Evolutionary conservation across 2,113 vertebrate species (phyloP).

Genomic region (Periophthalmus modestus): DNA sequence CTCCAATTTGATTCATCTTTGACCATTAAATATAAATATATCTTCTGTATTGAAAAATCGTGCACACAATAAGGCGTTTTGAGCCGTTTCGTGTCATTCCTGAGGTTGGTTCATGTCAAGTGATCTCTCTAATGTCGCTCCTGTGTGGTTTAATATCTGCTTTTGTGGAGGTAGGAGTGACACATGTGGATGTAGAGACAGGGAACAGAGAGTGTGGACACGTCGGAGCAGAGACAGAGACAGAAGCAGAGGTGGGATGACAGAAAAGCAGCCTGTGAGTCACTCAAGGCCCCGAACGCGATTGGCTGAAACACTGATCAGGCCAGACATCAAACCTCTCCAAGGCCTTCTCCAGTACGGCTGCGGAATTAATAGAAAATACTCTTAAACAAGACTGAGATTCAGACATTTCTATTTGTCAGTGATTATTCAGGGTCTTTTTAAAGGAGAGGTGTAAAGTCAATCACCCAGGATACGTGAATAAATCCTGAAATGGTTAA

Average conservation of each 20-base stretch:
- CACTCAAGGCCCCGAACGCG: conserved; percentile 39
- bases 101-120: conserved; percentile 58
- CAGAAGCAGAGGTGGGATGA: conserved; percentile 11
- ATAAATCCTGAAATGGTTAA: no score
- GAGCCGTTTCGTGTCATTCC: conserved; percentile 39
- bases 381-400: no score
- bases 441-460: no score
- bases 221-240: conserved; percentile 1
- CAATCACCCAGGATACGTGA: no score
- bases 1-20: no score
- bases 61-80: conserved; percentile 16
- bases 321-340: conserved; percentile 5
- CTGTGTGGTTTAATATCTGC: conserved; percentile 48
- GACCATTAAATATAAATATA: no score
- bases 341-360: conserved; percentile 2
- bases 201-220: conserved; percentile 4
- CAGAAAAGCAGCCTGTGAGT: conserved; percentile 43
- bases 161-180: conserved; percentile 16
- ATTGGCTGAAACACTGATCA: conserved; percentile 17
- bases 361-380: no score
- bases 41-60: no score
- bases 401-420: no score
- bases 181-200: conserved; percentile 3
- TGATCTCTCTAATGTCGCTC: conserved; percentile 6
- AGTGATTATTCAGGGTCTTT: no score